phyloP scores from a whole-genome alignment of 2,797 vertebrate genomes.

The Paramormyrops hopkinsi region DNA sequence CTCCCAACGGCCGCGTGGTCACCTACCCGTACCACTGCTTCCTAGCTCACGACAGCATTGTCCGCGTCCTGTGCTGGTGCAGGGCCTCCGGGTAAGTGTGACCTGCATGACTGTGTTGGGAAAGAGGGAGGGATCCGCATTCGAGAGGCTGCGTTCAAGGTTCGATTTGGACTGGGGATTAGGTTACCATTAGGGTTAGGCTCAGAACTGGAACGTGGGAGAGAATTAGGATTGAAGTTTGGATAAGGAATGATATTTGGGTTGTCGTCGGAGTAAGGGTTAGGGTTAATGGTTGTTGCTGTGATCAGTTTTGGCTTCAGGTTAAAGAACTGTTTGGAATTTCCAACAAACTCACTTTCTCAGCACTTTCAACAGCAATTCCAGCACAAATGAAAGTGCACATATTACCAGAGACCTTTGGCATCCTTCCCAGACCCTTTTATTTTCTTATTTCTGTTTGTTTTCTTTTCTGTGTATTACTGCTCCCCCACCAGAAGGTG shows the following conservation, averaged over 20 bases:
- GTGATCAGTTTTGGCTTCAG: neutral
- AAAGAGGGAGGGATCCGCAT: neutral
- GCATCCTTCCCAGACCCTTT: neutral
- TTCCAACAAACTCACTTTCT: neutral
- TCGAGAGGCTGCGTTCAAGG: neutral
- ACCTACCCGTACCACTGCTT: slow-evolving; percentile 80
- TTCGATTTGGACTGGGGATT: neutral
- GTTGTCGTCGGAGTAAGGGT: neutral
- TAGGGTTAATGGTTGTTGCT: neutral
- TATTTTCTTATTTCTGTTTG: neutral
- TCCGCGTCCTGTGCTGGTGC: slow-evolving; percentile 82
- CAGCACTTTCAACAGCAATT: neutral
- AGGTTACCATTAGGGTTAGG: neutral
- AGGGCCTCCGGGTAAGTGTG: slow-evolving; percentile 73
- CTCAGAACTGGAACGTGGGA: neutral
- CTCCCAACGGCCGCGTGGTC: slow-evolving; percentile 58
- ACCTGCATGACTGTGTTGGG: neutral
- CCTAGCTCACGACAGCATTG: slow-evolving; percentile 73
- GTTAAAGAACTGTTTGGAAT: neutral
- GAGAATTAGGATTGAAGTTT: neutral
- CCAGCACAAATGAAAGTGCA: no score
- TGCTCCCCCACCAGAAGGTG: neutral
- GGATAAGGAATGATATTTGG: neutral
- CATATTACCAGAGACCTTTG: neutral
- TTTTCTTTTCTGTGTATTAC: neutral